Evolutionary conservation across 2,113 vertebrate species (phyloP), one percentile per base, ranked within the genome.

Genomic region (Apaloderma vittatum): DNA sequence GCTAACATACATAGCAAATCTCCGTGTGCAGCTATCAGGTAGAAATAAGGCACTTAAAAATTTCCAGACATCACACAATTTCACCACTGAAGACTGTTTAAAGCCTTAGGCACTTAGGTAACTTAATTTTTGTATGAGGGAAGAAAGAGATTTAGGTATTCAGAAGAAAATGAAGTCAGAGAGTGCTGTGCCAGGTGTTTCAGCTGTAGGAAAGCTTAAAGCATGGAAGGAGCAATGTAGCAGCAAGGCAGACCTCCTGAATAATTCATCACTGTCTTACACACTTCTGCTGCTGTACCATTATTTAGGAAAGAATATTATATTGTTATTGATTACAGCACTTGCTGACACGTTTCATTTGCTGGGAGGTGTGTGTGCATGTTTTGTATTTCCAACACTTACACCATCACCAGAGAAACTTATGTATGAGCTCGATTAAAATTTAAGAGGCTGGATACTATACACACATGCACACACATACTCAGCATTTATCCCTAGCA

Each of bases 271-370:
- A 91, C 79, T 87, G 82, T 95, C 97, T 97, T 92, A 89, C 66
- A 75, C 93, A 96, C 88, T 97, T 97, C 93, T 51, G 83, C 90
- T 97, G 94, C 96, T 84, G 48, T 93, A 94, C 86, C 96, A 87
- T 97, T 98, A 98, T 98, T 98, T 99, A 98, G 95, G 95, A 97
- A 97, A 96, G 95, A 96, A 97, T 97, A 98, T 98, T 98, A 97
- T 97, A 97, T 96, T 95, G 82, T 98, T 98, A 98, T 98, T 98
- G 98, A 98, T 98, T 98, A 95, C 92, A 98, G 49, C 94, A 93
- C 96, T 98, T 97, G 96, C 55, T 95, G 97, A 98, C 98, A 97
- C 70, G 45, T 98, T 98, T 98, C 97, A 98, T 98, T 98, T 98
- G 95, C 97, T 97, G 74, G 45, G 81, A 97, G 96, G 96, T 94